Conservation (phyloP, 2,888 invertebrate species). For the Caenorhabditis afra region DNA sequence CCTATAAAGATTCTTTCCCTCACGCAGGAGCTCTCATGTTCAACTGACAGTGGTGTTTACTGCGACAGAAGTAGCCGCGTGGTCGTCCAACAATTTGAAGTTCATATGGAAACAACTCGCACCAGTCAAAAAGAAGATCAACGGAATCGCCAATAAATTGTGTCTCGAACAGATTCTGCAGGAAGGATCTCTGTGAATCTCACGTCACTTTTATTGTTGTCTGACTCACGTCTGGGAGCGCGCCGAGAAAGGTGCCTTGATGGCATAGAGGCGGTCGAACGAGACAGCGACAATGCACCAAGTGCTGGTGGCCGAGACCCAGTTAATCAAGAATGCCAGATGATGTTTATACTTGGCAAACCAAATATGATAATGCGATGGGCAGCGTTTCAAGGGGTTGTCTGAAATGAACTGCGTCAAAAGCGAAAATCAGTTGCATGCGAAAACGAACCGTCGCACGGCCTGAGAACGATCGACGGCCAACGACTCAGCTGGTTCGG, state of each 20-base stretch:
- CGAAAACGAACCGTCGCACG: constrained; percentile 27
- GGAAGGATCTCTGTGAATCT: constrained; percentile 26
- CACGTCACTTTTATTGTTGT: background rate
- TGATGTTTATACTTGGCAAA: constrained; percentile 65
- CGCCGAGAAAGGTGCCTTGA: constrained; percentile 71
- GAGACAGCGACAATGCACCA: constrained; percentile 74
- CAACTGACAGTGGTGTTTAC: constrained; percentile 29
- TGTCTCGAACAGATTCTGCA: constrained; percentile 48
- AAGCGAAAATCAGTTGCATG: background rate
- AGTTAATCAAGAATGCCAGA: constrained; percentile 69
- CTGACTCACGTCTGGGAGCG: constrained; percentile 55
- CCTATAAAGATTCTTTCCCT: no score
- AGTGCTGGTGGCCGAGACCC: constrained; percentile 68
- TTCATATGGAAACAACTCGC: constrained; percentile 66
- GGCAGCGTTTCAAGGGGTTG: constrained; percentile 33
- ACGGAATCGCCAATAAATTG: constrained; percentile 55
- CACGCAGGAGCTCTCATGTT: no score
- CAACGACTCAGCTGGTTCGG: constrained; percentile 68
- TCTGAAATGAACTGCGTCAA: constrained; percentile 17
- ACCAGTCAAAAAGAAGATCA: constrained; percentile 60
- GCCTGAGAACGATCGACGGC: constrained; percentile 12
- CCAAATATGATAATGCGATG: constrained; percentile 19
- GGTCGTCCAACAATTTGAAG: constrained; percentile 49
- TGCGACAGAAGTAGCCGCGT: background rate
- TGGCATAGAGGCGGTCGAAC: constrained; percentile 71